Evolutionary conservation across 2,113 vertebrate genomes (phyloP).

Genomic region (Eurystomus gularis): DNA sequence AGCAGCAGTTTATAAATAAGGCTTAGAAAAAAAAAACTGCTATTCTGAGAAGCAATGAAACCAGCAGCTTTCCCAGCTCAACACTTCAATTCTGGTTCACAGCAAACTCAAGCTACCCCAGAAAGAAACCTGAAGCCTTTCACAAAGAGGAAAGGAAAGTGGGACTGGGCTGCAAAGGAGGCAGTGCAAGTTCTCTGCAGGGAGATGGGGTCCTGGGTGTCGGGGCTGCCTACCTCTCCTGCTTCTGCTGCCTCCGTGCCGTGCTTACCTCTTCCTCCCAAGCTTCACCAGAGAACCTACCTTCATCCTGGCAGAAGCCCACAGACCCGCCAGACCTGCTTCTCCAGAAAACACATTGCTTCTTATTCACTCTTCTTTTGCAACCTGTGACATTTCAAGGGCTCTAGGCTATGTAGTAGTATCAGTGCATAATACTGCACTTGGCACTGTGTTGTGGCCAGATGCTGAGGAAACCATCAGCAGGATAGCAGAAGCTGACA

Average conservation of each 20-base stretch:
- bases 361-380: background rate
- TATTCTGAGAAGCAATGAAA: conserved; percentile 37
- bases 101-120: background rate
- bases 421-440: background rate
- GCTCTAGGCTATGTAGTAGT: background rate
- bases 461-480: background rate
- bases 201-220: background rate
- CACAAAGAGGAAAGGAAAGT: background rate
- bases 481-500: background rate
- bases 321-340: background rate
- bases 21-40: background rate
- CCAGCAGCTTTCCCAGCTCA: background rate
- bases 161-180: background rate
- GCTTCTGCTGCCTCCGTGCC: background rate
- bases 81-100: background rate
- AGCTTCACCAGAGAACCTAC: background rate
- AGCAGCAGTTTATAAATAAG: conserved; percentile 57
- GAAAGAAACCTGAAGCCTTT: background rate
- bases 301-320: background rate
- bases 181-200: background rate
- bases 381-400: background rate
- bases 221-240: background rate
- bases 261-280: background rate
- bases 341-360: background rate
- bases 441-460: background rate